These are phyloP conservation scores for Procambarus clarkii DNA, from an alignment of 1,140 invertebrate genomes.

Conservation along the genomic window DNA sequence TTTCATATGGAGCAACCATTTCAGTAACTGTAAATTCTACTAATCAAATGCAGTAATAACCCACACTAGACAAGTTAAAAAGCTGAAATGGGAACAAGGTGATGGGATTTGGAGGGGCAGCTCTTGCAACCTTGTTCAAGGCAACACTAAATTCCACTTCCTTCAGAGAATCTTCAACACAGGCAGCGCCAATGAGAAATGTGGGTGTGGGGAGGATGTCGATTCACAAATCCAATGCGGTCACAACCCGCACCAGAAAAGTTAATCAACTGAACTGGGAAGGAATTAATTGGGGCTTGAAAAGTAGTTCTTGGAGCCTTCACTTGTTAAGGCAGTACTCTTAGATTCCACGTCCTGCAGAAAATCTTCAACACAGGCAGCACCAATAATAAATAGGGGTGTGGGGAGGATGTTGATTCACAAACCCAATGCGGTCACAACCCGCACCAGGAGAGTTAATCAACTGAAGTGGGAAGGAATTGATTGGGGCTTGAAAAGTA, in stretches of 20 bases:
- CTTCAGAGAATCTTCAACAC: no score
- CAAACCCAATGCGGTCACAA: no score
- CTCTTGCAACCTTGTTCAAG: neutral
- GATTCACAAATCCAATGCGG: neutral
- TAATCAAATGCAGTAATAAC: no score
- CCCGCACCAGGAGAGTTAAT: no score
- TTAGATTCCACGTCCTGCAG: no score
- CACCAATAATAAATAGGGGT: no score
- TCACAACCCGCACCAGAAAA: neutral
- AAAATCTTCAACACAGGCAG: no score
- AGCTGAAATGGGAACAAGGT: neutral
- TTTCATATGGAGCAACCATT: conserved; percentile 34
- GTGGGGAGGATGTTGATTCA: no score
- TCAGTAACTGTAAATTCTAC: no score
- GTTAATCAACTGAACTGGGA: neutral
- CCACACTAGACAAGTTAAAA: no score
- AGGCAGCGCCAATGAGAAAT: no score
- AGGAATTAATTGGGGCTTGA: neutral
- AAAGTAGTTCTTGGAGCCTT: neutral
- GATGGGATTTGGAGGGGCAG: neutral
- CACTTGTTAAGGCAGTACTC: neutral
- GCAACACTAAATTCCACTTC: no score
- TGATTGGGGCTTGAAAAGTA: neutral
- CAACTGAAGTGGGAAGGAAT: neutral
- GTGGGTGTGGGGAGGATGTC: neutral